phyloP scores from a whole-genome alignment of 2,797 vertebrate species.

The Novumbra hubbsi region DNA sequence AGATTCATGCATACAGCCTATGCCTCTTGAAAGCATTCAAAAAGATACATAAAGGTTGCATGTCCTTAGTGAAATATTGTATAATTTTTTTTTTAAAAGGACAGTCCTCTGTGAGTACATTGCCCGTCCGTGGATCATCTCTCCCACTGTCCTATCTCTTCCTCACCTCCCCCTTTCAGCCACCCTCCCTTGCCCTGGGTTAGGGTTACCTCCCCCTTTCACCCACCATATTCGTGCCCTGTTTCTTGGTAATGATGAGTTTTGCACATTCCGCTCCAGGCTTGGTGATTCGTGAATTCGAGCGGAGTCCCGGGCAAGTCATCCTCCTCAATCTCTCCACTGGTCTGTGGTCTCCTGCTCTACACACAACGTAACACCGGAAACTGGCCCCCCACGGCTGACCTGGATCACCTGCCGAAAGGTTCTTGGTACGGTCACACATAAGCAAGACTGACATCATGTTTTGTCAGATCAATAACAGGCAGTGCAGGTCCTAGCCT shows the following conservation, averaged over 20 bases:
- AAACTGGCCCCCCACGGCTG: slow-evolving; percentile 45
- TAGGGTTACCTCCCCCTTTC: too few relatives aligned
- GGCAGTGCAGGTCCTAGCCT: too few relatives aligned
- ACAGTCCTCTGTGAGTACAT: slow-evolving; percentile 49
- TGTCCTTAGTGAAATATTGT: background rate
- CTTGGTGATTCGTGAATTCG: slow-evolving; percentile 60
- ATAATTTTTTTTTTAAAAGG: slow-evolving; percentile 36
- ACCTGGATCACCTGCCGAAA: slow-evolving; percentile 59
- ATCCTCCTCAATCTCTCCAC: slow-evolving; percentile 44
- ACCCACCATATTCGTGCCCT: background rate
- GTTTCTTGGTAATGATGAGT: slow-evolving; percentile 53
- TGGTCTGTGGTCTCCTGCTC: slow-evolving; percentile 26
- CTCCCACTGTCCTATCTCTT: background rate
- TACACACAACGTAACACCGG: slow-evolving; percentile 28
- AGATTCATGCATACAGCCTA: background rate
- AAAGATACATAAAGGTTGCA: background rate
- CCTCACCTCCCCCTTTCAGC: background rate
- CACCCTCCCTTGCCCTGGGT: too few relatives aligned
- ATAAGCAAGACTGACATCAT: slow-evolving; percentile 31
- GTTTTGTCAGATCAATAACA: too few relatives aligned
- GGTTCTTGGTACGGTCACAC: slow-evolving; percentile 37
- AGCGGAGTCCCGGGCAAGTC: slow-evolving; percentile 53
- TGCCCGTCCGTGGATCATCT: slow-evolving; percentile 43
- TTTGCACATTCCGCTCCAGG: slow-evolving; percentile 42
- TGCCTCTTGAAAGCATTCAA: background rate